phyloP scores from a whole-genome alignment of 2,888 invertebrate genomes.

The Opisthograptis luteolata region DNA sequence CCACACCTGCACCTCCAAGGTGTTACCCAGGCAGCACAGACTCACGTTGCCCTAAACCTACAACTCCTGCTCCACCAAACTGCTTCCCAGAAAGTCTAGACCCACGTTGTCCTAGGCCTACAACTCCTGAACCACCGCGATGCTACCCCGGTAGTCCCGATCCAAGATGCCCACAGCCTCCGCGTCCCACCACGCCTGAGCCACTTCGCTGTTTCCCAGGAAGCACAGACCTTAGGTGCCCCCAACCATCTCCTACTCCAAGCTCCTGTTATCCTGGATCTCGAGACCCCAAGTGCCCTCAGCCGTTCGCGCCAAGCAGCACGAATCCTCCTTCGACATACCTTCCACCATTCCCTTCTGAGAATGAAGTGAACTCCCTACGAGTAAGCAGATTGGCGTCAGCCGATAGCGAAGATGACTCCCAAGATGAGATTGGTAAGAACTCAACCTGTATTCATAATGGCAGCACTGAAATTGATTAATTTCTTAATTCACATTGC shows the following conservation, averaged over 20 bases:
- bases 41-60: conserved; percentile 40
- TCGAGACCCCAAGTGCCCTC: conserved; percentile 69
- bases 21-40: conserved; percentile 46
- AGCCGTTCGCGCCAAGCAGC: conserved; percentile 72
- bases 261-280: conserved; percentile 75
- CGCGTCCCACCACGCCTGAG: conserved; percentile 47
- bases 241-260: conserved; percentile 55
- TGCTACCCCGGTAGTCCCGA: conserved; percentile 45
- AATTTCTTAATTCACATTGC: no score
- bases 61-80: conserved; percentile 36
- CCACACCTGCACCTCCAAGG: conserved; percentile 41
- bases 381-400: conserved; percentile 56
- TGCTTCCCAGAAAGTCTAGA: conserved; percentile 58
- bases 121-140: conserved; percentile 34
- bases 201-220: conserved; percentile 57
- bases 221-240: conserved; percentile 56
- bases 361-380: conserved; percentile 65
- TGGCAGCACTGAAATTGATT: neutral
- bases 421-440: conserved; percentile 64
- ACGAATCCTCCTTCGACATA: conserved; percentile 76
- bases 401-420: conserved; percentile 59
- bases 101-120: conserved; percentile 45
- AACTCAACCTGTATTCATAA: neutral
- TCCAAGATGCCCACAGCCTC: conserved; percentile 59
- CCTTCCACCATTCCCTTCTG: conserved; percentile 73